Evolutionary conservation across 2,797 vertebrate species (phyloP).

Genomic region (Sebastes aleutianus): DNA sequence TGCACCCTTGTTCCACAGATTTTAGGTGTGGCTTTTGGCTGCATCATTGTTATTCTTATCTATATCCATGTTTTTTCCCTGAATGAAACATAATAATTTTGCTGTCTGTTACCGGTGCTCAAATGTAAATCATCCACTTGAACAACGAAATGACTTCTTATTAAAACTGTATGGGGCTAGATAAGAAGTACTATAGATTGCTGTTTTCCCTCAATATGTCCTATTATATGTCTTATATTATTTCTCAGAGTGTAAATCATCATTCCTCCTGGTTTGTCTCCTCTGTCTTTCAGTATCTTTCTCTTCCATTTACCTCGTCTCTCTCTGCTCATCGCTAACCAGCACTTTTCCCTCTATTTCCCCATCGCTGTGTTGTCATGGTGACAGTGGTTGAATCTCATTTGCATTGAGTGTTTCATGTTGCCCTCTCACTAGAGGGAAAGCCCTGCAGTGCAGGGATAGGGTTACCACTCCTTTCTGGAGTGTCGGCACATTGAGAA

Average conservation of each 20-base stretch:
- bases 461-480: neutral
- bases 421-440: neutral
- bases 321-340: neutral
- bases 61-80: neutral
- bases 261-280: neutral
- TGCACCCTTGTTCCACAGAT: neutral
- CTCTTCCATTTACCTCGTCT: neutral
- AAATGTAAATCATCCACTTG: neutral
- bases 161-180: neutral
- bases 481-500: neutral
- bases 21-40: neutral
- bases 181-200: neutral
- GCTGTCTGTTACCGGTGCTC: neutral
- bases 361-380: conserved; percentile 14
- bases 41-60: neutral
- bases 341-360: neutral
- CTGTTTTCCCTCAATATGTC: neutral
- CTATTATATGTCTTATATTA: neutral
- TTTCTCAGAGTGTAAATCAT: neutral
- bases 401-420: neutral
- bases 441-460: neutral
- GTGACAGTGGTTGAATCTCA: conserved; percentile 1
- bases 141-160: neutral
- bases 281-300: neutral
- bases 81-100: neutral